These are phyloP conservation scores for Emmelina monodactyla DNA, from an alignment of 2,888 invertebrate species.

Conservation along the genomic window DNA sequence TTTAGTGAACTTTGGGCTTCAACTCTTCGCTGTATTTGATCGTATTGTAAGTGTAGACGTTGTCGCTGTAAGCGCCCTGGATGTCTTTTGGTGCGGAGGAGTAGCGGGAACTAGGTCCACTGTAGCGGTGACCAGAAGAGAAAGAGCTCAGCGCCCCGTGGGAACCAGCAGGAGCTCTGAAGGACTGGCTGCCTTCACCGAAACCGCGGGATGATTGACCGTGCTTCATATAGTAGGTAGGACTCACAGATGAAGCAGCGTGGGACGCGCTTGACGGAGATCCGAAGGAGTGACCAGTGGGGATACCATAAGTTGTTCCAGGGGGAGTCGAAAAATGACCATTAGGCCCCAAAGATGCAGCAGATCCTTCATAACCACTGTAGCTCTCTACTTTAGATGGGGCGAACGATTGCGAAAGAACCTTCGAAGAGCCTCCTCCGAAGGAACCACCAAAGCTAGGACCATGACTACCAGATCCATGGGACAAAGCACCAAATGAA, in stretches of 20 bases:
- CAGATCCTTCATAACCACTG: conserved; percentile 24
- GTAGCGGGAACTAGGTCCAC: conserved; percentile 27
- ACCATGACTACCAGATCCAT: conserved; percentile 29
- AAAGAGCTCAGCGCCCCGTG: conserved; percentile 36
- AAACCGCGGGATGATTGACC: conserved; percentile 33
- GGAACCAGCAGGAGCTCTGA: conserved; percentile 31
- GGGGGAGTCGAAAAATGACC: conserved; percentile 40
- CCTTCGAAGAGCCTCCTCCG: conserved; percentile 36
- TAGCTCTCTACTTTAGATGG: conserved; percentile 36
- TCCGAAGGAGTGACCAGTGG: conserved; percentile 28
- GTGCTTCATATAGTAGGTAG: conserved; percentile 37
- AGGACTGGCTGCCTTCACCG: conserved; percentile 38
- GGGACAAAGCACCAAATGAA: conserved; percentile 14
- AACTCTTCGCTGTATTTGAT: conserved; percentile 59
- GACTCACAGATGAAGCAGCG: conserved; percentile 37
- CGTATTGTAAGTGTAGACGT: conserved; percentile 41
- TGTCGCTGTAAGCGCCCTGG: conserved; percentile 49
- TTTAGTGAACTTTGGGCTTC: conserved; percentile 35
- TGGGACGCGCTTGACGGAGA: conserved; percentile 25
- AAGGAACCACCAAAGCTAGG: conserved; percentile 33
- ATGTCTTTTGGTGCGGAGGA: conserved; percentile 37
- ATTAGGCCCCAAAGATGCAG: conserved; percentile 33
- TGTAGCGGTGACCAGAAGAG: conserved; percentile 42
- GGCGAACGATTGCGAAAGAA: conserved; percentile 30
- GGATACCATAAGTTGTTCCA: conserved; percentile 37